phyloP scores from a whole-genome alignment of 2,888 invertebrate species.

The Hypomecis punctinalis region DNA sequence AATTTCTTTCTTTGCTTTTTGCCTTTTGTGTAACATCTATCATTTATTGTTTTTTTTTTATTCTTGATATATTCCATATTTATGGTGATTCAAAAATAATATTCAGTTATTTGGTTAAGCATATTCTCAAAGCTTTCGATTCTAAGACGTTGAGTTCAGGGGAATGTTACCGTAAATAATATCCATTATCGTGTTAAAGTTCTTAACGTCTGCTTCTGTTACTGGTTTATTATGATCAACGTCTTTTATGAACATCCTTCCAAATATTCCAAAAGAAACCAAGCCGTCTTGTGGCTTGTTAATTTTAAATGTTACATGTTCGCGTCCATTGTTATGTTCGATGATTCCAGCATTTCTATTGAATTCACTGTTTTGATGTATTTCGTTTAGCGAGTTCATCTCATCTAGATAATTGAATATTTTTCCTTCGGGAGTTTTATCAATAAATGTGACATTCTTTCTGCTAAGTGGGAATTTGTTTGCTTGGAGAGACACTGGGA shows the following conservation, averaged over 20 bases:
- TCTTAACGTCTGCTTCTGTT: slow-evolving; percentile 57
- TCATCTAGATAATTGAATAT: slow-evolving; percentile 12
- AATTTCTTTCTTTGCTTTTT: too few species aligned
- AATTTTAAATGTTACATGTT: slow-evolving; percentile 57
- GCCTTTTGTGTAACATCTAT: too few species aligned
- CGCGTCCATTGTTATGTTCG: slow-evolving; percentile 37
- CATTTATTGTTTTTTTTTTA: background rate
- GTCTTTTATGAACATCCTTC: slow-evolving; percentile 78
- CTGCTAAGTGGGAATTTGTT: slow-evolving; percentile 78
- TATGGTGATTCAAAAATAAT: too few species aligned
- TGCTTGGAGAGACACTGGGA: slow-evolving; percentile 77
- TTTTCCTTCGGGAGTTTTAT: slow-evolving; percentile 16
- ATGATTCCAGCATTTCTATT: slow-evolving; percentile 21
- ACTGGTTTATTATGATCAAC: slow-evolving; percentile 59
- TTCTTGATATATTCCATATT: background rate
- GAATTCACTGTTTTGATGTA: slow-evolving; percentile 8
- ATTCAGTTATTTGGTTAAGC: too few species aligned
- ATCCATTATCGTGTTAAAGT: slow-evolving; percentile 61
- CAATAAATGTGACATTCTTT: slow-evolving; percentile 55
- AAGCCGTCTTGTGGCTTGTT: slow-evolving; percentile 69
- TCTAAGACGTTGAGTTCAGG: too few species aligned
- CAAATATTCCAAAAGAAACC: slow-evolving; percentile 78
- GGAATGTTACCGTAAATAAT: slow-evolving; percentile 52
- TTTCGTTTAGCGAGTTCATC: slow-evolving; percentile 10
- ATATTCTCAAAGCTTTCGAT: too few species aligned